A percentile compares a stretch with the other conserved stretches of the same genome.
phyloP scores from a whole-genome alignment of 2,797 vertebrate species.

The Numenius phaeopus region DNA sequence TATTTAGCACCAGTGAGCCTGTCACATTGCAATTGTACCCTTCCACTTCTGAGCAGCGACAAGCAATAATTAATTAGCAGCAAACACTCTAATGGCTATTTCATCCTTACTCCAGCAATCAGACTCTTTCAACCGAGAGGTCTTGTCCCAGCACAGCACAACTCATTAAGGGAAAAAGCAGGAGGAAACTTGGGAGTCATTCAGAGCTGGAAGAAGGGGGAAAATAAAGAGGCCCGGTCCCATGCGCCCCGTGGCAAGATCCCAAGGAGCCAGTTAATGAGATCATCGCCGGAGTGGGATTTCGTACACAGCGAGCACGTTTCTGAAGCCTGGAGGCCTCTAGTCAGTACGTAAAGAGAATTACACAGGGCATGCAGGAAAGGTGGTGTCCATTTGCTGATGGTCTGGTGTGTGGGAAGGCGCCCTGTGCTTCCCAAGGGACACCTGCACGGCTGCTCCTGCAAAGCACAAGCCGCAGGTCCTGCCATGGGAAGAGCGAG shows the following conservation, averaged over 20 bases:
- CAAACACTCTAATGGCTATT: not conserved
- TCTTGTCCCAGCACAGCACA: not conserved
- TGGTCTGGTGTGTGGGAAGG: not conserved
- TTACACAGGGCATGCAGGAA: not conserved
- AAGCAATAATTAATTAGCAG: slow-evolving; percentile 11
- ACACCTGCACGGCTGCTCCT: not conserved
- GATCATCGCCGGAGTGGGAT: not conserved
- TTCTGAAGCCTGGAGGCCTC: not conserved
- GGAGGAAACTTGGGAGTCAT: not conserved
- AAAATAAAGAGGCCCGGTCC: not conserved
- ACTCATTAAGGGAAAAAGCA: not conserved
- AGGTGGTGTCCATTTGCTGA: not conserved
- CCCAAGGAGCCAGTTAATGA: slow-evolving; percentile 14
- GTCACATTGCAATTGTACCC: not conserved
- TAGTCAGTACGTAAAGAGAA: not conserved
- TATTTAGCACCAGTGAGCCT: not conserved
- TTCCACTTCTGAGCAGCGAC: not conserved
- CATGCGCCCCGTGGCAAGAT: not conserved
- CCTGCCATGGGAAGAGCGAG: not conserved
- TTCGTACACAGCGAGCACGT: not conserved
- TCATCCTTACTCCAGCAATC: slow-evolving; percentile 29
- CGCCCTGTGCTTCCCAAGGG: not conserved
- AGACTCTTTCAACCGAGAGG: slow-evolving; percentile 9
- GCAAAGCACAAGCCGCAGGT: not conserved
- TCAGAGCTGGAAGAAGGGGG: slow-evolving; percentile 2